Conservation (phyloP, 2,113 vertebrate species). For the Actinemys pallida region DNA sequence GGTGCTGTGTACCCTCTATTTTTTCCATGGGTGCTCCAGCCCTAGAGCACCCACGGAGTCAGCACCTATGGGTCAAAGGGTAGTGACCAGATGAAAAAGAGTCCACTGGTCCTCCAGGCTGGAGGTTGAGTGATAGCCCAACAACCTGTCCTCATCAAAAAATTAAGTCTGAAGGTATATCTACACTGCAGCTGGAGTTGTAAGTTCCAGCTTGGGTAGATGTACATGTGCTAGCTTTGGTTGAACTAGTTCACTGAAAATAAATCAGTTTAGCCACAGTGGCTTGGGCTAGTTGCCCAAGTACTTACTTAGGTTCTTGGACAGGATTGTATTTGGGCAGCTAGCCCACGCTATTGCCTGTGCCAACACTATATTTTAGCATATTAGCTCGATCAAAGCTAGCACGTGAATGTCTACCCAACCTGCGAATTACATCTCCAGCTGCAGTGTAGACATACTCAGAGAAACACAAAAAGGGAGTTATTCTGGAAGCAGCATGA, state of each 20-base stretch:
- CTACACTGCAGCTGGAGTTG: not conserved
- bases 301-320: not conserved
- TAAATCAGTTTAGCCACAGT: not conserved
- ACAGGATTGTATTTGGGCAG: not conserved
- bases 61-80: not conserved
- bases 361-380: not conserved
- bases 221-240: not conserved
- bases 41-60: too few species aligned
- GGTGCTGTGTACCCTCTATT: too few species aligned
- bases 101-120: not conserved
- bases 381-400: not conserved
- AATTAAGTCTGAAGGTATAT: not conserved
- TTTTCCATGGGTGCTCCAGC: too few species aligned
- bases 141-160: constrained; percentile 33
- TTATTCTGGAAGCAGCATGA: fast-evolving
- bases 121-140: not conserved
- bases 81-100: constrained; percentile 29
- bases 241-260: not conserved
- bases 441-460: not conserved
- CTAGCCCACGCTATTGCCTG: not conserved
- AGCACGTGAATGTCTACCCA: not conserved
- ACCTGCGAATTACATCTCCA: not conserved
- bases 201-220: not conserved
- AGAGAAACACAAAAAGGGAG: constrained; percentile 23
- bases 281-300: not conserved